Conservation (phyloP, 2,797 vertebrate genomes). For the Alcedo quadribrachys region DNA sequence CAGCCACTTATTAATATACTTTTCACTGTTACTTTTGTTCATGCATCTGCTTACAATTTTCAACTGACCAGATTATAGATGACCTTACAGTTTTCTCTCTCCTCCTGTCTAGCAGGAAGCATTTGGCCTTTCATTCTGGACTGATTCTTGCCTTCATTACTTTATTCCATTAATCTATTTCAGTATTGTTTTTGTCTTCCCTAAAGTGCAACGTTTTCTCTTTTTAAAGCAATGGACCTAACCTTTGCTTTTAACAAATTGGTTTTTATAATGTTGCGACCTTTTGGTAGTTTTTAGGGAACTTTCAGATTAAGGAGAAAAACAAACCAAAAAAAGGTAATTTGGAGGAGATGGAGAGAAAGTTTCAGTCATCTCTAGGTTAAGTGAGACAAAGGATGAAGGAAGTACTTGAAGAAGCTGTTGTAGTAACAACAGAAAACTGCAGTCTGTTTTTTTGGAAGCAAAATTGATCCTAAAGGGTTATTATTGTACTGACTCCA, state of each 20-base stretch:
- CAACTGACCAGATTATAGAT: not conserved
- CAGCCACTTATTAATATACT: not conserved
- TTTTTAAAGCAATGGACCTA: not conserved
- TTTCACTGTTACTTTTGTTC: not conserved
- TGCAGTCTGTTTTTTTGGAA: not conserved
- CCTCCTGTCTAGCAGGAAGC: not conserved
- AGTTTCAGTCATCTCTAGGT: not conserved
- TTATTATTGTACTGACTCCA: not conserved
- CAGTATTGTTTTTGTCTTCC: not conserved
- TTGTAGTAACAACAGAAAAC: not conserved
- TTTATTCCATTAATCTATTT: conserved; percentile 26
- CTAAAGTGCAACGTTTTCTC: not conserved
- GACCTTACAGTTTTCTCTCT: not conserved
- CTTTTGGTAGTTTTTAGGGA: not conserved
- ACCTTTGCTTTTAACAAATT: conserved; percentile 21
- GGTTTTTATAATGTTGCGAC: not conserved
- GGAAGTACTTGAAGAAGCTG: not conserved
- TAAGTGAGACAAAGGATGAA: not conserved
- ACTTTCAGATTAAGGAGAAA: not conserved
- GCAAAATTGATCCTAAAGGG: not conserved
- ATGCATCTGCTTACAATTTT: not conserved
- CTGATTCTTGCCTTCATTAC: not conserved
- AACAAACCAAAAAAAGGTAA: not conserved
- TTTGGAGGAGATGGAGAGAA: not conserved
- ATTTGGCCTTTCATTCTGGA: conserved; percentile 36